Conservation (phyloP, 2,797 vertebrate genomes). For the Brachyrhaphis roseni region DNA sequence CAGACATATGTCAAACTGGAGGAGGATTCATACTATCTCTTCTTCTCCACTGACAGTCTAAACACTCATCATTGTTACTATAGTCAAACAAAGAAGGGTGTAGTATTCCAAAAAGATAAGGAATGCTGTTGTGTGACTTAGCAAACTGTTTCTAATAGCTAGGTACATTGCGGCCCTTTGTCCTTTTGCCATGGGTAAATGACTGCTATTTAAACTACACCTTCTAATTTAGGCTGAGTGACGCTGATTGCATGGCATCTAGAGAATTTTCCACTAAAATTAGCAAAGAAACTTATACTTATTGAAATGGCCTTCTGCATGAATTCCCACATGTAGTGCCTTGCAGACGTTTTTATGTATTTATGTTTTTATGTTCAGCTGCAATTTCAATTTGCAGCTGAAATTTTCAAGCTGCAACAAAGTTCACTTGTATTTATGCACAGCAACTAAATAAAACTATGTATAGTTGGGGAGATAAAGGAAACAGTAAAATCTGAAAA, state of each 20-base stretch:
- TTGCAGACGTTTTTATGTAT: not conserved
- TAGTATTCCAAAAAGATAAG: constrained; percentile 15
- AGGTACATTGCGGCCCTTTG: not conserved
- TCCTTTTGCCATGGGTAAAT: constrained; percentile 3
- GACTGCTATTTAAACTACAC: not conserved
- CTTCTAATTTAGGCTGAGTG: not conserved
- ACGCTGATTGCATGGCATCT: not conserved
- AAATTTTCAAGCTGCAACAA: not conserved
- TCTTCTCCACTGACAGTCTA: constrained; percentile 2
- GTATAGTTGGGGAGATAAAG: not conserved
- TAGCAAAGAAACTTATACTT: not conserved
- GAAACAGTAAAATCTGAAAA: not conserved
- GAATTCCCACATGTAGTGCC: not conserved
- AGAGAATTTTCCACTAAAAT: not conserved
- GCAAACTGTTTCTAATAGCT: not conserved
- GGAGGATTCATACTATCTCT: constrained; percentile 16
- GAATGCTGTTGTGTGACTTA: constrained; percentile 25
- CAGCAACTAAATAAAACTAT: not conserved
- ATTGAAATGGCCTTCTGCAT: not conserved
- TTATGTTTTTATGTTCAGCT: too few species aligned
- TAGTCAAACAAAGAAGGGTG: constrained; percentile 1
- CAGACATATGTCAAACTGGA: constrained; percentile 17
- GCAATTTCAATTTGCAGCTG: not conserved
- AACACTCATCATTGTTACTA: not conserved
- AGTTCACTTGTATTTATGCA: not conserved